Base-by-base conservation (phyloP, 2,113 vertebrate species). In the Sceloporus undulatus region DNA sequence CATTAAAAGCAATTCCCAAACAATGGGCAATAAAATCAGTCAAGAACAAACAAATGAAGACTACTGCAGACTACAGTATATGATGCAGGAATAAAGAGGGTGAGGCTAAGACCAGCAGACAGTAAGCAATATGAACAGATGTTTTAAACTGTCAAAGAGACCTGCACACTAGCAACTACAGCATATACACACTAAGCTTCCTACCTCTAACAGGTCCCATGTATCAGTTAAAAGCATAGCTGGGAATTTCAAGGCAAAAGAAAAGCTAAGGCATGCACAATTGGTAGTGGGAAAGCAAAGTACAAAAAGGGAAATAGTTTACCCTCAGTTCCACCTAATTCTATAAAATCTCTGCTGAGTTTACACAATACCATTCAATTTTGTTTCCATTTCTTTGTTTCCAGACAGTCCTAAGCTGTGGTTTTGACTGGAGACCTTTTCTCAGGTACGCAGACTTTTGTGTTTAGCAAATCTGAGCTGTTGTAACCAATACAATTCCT, bases 391-490 rank as follows among this genome's bases (percentile, higher is more conserved):
- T 83, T 13, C 59, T 5, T 56, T 82, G 78, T 19, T 71, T 62
- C 65, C 11, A 74, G 3, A 56, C 87, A 87, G 2, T n/a, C 87
- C 13, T 42, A 56, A 3, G 77, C 27, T 79, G 38, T 66, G 74
- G 1, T 7, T 91, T 85, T 84, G 14, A 34, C 5, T 34, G 34
- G 5, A 18, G 10, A 9, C 42, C 19, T 76, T 91, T 84, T 82
- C 89, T 13, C 42, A 29, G 1, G 21, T 18, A 11, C 27, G 11
- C 59, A 73, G 82, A 16, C 6, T 8, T 91, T 79, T 85, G 54
- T 82, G 19, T 21, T 90, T 85, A 87, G 10, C 42, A 87, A 73
- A 78, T 7, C 9, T 85, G 0, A 85, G 71, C 3, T n/a, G 85
- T 62, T 81, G 11, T 23, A 86, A 48, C 0, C 0, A 48, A 86